Evolutionary conservation across 2,113 vertebrate species (phyloP).

Genomic region (Lycocorax pyrrhopterus): DNA sequence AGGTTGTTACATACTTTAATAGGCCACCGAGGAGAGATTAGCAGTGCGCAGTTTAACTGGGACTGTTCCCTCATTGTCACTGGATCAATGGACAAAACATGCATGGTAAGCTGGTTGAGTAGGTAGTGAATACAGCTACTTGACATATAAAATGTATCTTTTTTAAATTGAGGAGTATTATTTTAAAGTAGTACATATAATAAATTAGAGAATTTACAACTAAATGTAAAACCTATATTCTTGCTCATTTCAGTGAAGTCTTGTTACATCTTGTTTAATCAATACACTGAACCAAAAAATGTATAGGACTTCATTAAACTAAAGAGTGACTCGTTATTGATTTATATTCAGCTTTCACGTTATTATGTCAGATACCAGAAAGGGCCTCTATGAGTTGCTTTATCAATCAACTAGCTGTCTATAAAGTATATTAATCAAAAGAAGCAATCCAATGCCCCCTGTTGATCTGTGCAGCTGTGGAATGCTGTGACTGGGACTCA

Average conservation of each 20-base stretch:
- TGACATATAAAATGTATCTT: not conserved
- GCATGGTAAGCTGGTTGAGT: conserved; percentile 77
- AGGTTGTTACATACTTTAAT: conserved; percentile 82
- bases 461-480: conserved; percentile 79
- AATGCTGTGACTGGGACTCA: conserved; percentile 77
- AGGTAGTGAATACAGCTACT: not conserved
- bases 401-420: not conserved
- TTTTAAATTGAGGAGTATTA: not conserved
- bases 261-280: not conserved
- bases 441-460: not conserved
- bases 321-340: not conserved
- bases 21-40: conserved; percentile 88
- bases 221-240: not conserved
- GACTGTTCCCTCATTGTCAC: conserved; percentile 87
- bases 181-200: not conserved
- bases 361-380: not conserved
- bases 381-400: not conserved
- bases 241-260: not conserved
- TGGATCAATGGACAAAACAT: conserved; percentile 91
- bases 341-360: not conserved
- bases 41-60: conserved; percentile 90
- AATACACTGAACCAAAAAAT: not conserved
- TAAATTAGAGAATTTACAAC: not conserved
- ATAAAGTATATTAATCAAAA: not conserved
- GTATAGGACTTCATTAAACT: not conserved